Conservation (phyloP, 2,888 invertebrate genomes). For the Caenorhabditis becei region DNA sequence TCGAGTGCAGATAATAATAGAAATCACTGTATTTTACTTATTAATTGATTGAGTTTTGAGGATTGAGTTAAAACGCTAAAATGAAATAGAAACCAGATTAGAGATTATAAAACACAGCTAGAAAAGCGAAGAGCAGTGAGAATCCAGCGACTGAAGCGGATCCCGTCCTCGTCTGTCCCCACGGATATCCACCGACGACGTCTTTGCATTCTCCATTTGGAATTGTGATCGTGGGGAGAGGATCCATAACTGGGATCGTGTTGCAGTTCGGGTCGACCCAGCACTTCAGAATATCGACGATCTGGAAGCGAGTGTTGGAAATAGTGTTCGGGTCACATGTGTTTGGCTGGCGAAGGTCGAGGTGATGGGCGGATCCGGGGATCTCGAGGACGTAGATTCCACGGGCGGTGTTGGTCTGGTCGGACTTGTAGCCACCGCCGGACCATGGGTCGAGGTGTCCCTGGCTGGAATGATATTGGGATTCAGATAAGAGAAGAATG, state of each 20-base stretch:
- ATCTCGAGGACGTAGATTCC: slow-evolving; percentile 67
- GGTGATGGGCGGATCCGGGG: slow-evolving; percentile 80
- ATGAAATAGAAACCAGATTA: neutral
- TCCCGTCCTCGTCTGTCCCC: slow-evolving; percentile 48
- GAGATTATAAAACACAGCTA: slow-evolving; percentile 13
- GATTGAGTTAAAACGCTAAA: neutral
- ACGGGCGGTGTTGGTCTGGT: slow-evolving; percentile 32
- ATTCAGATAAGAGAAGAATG: neutral
- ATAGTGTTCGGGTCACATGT: slow-evolving; percentile 78
- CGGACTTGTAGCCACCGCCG: slow-evolving; percentile 81
- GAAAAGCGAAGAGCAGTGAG: slow-evolving; percentile 1
- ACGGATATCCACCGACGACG: slow-evolving; percentile 59
- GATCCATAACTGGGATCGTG: slow-evolving; percentile 16
- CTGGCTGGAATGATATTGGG: slow-evolving; percentile 81
- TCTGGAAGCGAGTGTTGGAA: slow-evolving; percentile 68
- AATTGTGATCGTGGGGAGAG: slow-evolving; percentile 52
- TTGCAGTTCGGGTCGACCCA: slow-evolving; percentile 55
- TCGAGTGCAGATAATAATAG: neutral
- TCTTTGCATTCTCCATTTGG: slow-evolving; percentile 46
- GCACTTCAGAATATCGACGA: slow-evolving; percentile 59
- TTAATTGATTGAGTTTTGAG: slow-evolving; percentile 13
- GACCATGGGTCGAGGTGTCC: slow-evolving; percentile 84
- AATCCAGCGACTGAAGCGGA: neutral
- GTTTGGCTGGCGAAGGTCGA: slow-evolving; percentile 80
- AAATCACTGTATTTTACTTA: neutral